Evolutionary conservation across 2,888 invertebrate species (phyloP), one percentile per base, ranked within the genome.

Genomic region (Tromatobia lineatoria): DNA sequence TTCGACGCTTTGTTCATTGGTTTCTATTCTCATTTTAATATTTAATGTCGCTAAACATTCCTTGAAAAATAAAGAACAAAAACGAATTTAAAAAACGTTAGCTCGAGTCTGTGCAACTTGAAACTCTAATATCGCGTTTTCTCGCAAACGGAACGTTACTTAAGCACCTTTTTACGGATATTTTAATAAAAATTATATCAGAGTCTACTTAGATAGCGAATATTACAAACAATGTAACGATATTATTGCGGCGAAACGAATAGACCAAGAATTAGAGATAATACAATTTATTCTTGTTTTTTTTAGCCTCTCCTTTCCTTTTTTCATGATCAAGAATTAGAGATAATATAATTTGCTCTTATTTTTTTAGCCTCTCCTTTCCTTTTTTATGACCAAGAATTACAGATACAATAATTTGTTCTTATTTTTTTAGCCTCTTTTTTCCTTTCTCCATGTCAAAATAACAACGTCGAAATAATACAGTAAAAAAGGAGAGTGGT

Each of bases 11-110:
- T 20, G 45, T 64, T 81, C 66, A 81, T 69, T 61, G 57, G 70
- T 76, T 84, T 73, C 34, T 71, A 73, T 61, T 47, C 47, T 74
- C 52, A 71, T 70, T 38, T 67, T 34, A 54, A 42, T 71, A 57
- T 71, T 42, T 67, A 71, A 66, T 73, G 69, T 83, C 71, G 67
- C 61, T 64, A 54, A 80, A 84, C 84, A 84, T 84, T 84, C 84
- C 84, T 80, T 70, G 59, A 29, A 81, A 74, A 74, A 1, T 0
- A 34, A 15, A 29, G 15, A 59, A 29, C 29, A 25, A 59, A 29
- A 6, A 59, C 29, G 3, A 11, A 66, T 42, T 42, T 13, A 4
- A 66, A 25, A 50, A 47, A 10, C 23, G 69, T 82, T 74, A 20
- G 38, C 23, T 75, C 66, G 59, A 67, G 71, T 73, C 67, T 71